phyloP scores from a whole-genome alignment of 2,888 invertebrate species.

The Agriopis leucophaearia region DNA sequence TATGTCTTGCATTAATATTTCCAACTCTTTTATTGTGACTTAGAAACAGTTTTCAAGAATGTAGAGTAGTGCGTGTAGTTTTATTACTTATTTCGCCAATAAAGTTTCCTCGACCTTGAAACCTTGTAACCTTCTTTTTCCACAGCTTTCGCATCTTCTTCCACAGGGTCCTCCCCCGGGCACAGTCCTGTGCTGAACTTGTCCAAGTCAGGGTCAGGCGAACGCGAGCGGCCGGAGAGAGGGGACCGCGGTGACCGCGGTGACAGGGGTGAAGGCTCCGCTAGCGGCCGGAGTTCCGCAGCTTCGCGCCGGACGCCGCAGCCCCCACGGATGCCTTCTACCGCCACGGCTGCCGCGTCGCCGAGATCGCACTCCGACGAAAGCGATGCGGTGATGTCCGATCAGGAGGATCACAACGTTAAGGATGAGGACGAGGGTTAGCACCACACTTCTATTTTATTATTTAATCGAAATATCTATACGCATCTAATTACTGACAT shows the following conservation, averaged over 20 bases:
- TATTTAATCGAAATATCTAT: too few relatives aligned
- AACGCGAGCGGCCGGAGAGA: slow-evolving; percentile 88
- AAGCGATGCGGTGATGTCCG: slow-evolving; percentile 94
- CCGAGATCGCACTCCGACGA: slow-evolving; percentile 92
- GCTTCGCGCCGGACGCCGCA: slow-evolving; percentile 87
- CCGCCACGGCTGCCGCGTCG: slow-evolving; percentile 87
- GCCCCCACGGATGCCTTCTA: slow-evolving; percentile 83
- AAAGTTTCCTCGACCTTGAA: slow-evolving; percentile 19
- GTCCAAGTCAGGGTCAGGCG: slow-evolving; percentile 94
- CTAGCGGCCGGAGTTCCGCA: slow-evolving; percentile 85
- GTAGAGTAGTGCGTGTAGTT: too few relatives aligned
- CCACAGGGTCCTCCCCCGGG: slow-evolving; percentile 92
- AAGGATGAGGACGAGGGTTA: slow-evolving; percentile 94
- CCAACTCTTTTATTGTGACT: too few relatives aligned
- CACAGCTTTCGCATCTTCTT: slow-evolving; percentile 47
- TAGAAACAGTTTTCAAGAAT: background rate
- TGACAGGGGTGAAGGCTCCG: slow-evolving; percentile 56
- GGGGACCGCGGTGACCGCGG: slow-evolving; percentile 88
- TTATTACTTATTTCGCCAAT: background rate
- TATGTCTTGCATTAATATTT: too few relatives aligned
- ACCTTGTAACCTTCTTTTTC: slow-evolving; percentile 40
- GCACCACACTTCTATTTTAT: slow-evolving; percentile 41
- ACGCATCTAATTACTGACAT: too few relatives aligned
- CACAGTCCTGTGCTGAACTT: slow-evolving; percentile 97
- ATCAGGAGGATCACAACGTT: slow-evolving; percentile 94